A percentile compares a stretch with the other conserved stretches of the same genome.
Evolutionary conservation across 1,140 invertebrate species (phyloP).

Genomic region (Drosophila guanche): DNA sequence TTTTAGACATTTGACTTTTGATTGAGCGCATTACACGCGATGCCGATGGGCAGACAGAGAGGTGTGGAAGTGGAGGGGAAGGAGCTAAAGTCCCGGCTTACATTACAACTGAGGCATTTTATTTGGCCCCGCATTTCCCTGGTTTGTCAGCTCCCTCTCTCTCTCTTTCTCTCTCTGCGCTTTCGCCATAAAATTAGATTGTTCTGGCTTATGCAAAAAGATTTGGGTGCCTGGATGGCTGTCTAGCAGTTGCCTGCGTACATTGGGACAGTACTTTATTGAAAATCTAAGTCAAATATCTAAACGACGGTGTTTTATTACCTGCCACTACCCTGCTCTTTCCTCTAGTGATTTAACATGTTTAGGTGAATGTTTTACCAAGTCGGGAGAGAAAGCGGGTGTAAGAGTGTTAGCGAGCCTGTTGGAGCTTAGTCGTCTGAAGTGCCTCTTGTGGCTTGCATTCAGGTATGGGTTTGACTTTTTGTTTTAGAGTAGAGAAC

Average conservation of each 20-base stretch:
- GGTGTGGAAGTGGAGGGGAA: not conserved
- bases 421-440: conserved; percentile 19
- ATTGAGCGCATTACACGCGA: conserved; percentile 79
- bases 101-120: conserved; percentile 74
- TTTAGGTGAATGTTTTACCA: conserved; percentile 59
- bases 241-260: conserved; percentile 42
- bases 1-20: conserved; percentile 82
- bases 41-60: conserved; percentile 23
- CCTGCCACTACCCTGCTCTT: conserved; percentile 31
- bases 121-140: conserved; percentile 55
- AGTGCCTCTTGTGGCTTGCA: conserved; percentile 22
- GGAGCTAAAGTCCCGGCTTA: conserved; percentile 45
- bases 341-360: conserved; percentile 29
- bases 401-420: conserved; percentile 9
- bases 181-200: conserved; percentile 74
- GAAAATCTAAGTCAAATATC: conserved; percentile 77
- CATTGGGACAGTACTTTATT: conserved; percentile 68
- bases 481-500: conserved; percentile 17
- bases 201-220: conserved; percentile 69
- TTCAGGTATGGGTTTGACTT: conserved; percentile 20
- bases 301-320: conserved; percentile 78
- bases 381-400: conserved; percentile 3
- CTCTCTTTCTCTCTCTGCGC: not conserved
- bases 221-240: conserved; percentile 53
- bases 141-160: conserved; percentile 2